These are phyloP conservation scores for Caenorhabditis panamensis DNA, from an alignment of 2,888 invertebrate species.

Conservation along the genomic window DNA sequence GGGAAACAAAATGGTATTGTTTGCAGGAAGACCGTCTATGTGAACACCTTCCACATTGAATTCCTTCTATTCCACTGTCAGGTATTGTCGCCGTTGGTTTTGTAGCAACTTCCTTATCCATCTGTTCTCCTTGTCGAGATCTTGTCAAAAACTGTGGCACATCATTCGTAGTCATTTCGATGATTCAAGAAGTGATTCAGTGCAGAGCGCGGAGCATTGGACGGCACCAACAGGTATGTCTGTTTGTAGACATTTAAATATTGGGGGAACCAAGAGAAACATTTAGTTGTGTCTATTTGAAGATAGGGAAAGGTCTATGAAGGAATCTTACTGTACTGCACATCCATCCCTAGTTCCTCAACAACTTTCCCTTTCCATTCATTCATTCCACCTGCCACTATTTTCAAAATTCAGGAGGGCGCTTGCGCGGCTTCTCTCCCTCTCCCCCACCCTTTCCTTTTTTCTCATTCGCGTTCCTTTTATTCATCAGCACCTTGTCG, in stretches of 20 bases:
- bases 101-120: background rate
- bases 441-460: background rate
- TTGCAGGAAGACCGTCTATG: slow-evolving; percentile 22
- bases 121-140: too few species aligned
- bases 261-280: background rate
- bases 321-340: too few species aligned
- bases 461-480: background rate
- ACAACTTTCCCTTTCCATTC: background rate
- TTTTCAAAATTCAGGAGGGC: background rate
- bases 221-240: background rate
- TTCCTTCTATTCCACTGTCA: slow-evolving; percentile 25
- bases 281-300: background rate
- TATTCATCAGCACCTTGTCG: background rate
- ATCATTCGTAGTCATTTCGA: too few species aligned
- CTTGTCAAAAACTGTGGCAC: too few species aligned
- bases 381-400: background rate
- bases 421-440: background rate
- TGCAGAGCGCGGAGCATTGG: background rate
- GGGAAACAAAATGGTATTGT: slow-evolving; percentile 54
- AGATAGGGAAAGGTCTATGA: background rate
- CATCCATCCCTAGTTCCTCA: background rate
- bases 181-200: background rate
- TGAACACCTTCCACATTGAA: background rate
- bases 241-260: background rate
- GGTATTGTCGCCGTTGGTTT: too few species aligned